Evolutionary conservation across 2,888 invertebrate genomes (phyloP).

Genomic region (Acrobasis repandana): DNA sequence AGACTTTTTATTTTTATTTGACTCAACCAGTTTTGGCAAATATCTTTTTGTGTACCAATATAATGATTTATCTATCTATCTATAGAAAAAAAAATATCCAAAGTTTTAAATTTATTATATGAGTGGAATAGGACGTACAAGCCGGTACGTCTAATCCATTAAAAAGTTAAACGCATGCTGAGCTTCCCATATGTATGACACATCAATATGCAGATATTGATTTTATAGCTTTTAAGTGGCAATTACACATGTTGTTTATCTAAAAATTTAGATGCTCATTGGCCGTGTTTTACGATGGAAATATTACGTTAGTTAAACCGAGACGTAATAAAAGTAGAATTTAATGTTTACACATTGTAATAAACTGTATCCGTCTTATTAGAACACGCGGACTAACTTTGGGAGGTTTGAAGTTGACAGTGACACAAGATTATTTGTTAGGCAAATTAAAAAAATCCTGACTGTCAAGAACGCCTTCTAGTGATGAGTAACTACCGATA

Average conservation of each 20-base stretch:
- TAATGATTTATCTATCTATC: too few relatives aligned
- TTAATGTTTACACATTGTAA: slow-evolving; percentile 55
- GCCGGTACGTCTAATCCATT: slow-evolving; percentile 39
- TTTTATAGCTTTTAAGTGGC: slow-evolving; percentile 53
- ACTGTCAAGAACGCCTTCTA: too few relatives aligned
- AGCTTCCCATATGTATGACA: slow-evolving; percentile 46
- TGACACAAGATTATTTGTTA: too few relatives aligned
- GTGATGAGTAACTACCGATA: too few relatives aligned
- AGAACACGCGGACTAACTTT: too few relatives aligned
- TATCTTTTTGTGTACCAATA: too few relatives aligned
- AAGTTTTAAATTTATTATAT: too few relatives aligned
- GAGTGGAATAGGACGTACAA: neutral
- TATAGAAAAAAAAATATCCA: too few relatives aligned
- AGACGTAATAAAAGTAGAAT: slow-evolving; percentile 60
- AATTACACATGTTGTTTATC: slow-evolving; percentile 58
- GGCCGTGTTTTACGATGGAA: slow-evolving; percentile 52
- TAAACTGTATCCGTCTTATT: slow-evolving; percentile 38
- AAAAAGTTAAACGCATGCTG: slow-evolving; percentile 51
- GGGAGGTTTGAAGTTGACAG: too few relatives aligned
- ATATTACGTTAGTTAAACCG: slow-evolving; percentile 54
- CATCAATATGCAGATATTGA: slow-evolving; percentile 57
- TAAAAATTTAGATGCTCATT: slow-evolving; percentile 50
- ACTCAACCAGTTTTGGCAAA: too few relatives aligned
- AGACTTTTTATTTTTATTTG: too few relatives aligned
- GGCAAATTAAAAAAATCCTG: too few relatives aligned